phyloP scores from a whole-genome alignment of 2,797 vertebrate species.

The Glossophaga mutica region DNA sequence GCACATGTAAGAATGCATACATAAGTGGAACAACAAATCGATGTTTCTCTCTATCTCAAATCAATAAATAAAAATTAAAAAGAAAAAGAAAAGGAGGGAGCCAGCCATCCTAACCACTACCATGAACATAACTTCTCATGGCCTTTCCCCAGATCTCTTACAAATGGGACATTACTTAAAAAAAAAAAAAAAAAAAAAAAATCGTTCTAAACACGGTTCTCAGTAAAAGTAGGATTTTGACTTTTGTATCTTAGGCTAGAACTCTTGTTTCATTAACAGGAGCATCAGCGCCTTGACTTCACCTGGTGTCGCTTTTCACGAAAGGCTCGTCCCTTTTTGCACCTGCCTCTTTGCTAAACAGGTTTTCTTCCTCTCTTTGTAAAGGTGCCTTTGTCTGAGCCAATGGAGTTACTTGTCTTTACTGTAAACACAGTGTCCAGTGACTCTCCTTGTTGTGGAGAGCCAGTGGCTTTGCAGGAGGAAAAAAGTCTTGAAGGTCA shows the following conservation, averaged over 20 bases:
- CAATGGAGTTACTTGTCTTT: not conserved
- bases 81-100: not conserved
- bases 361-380: constrained; percentile 47
- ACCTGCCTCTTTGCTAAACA: not conserved
- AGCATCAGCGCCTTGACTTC: not conserved
- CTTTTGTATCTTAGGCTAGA: not conserved
- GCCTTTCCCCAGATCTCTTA: not conserved
- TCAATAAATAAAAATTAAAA: not conserved
- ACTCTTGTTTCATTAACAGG: not conserved
- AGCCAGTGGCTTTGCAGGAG: constrained; percentile 26
- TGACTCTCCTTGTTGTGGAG: constrained; percentile 54
- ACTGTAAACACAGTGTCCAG: constrained; percentile 57
- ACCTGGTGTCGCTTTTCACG: not conserved
- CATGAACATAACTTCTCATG: not conserved
- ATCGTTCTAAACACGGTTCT: not conserved
- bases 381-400: constrained; percentile 65
- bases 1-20: not conserved
- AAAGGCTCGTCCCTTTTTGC: not conserved
- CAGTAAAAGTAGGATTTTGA: not conserved
- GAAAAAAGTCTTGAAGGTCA: constrained; percentile 60
- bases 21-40: not conserved
- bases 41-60: not conserved
- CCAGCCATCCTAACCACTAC: not conserved
- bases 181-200: no score
- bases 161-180: not conserved